A percentile compares a stretch with the other conserved stretches of the same genome.
Evolutionary conservation across 2,113 vertebrate species (phyloP).

Genomic region (Coptodon bakossiorum): DNA sequence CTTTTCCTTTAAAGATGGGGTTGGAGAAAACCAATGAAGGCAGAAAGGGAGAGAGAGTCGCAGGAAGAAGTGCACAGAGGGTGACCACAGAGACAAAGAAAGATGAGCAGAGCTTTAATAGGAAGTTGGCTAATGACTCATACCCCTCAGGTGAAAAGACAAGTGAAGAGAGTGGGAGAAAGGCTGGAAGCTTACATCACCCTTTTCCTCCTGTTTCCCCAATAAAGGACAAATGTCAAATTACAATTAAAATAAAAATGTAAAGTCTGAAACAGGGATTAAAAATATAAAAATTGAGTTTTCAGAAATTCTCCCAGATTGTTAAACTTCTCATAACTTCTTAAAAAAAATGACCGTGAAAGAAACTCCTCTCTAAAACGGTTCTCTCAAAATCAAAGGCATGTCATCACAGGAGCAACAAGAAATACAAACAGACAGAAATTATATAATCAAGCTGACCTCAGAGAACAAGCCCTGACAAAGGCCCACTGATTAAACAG

Average conservation of each 20-base stretch:
- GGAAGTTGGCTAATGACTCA: conserved; percentile 51
- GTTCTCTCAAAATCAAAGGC: not conserved
- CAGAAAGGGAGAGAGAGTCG: not conserved
- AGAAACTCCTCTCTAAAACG: not conserved
- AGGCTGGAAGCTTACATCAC: conserved; percentile 2
- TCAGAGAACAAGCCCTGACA: not conserved
- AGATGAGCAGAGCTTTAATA: conserved; percentile 39
- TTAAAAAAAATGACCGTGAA: not conserved
- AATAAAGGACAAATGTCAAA: not conserved
- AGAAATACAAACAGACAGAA: not conserved
- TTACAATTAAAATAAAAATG: not conserved
- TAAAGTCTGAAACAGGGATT: not conserved
- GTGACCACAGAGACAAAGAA: conserved; percentile 22
- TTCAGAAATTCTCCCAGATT: not conserved
- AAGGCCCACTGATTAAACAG: not conserved
- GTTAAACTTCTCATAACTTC: not conserved
- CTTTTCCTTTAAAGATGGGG: conserved; percentile 21
- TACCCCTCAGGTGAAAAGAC: conserved; percentile 24
- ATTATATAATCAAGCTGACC: not conserved
- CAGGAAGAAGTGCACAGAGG: not conserved
- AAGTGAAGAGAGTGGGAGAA: not conserved
- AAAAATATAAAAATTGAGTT: not conserved
- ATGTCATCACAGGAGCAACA: not conserved
- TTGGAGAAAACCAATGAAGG: not conserved
- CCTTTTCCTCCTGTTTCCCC: not conserved